Conservation (phyloP, 2,797 vertebrate genomes). For the Xerus rutilus region DNA sequence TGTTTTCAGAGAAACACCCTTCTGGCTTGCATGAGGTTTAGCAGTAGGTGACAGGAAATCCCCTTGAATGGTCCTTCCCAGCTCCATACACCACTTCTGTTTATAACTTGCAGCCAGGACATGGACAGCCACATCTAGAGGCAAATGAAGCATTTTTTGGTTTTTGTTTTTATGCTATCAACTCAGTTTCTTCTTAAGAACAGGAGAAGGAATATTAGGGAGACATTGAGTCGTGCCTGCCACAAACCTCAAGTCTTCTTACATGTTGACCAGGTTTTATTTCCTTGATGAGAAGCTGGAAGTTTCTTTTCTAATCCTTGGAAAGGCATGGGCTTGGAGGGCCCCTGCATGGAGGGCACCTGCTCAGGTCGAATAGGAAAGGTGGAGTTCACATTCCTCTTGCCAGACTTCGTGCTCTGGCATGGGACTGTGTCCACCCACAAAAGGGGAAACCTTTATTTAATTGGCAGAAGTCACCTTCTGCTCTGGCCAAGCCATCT, state of each 20-base stretch:
- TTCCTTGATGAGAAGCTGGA: not conserved
- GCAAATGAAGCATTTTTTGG: not conserved
- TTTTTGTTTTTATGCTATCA: not conserved
- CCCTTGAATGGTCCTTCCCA: not conserved
- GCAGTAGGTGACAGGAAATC: not conserved
- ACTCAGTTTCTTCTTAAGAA: not conserved
- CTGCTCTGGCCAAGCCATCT: not conserved
- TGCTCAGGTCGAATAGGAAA: not conserved
- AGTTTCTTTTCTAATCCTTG: not conserved
- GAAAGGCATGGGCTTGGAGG: not conserved
- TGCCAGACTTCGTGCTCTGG: not conserved
- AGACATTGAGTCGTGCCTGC: not conserved
- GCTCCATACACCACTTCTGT: not conserved
- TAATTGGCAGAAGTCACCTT: not conserved
- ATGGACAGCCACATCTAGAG: not conserved
- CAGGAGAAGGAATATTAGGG: not conserved
- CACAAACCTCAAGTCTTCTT: not conserved
- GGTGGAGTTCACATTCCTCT: not conserved
- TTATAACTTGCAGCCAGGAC: not conserved
- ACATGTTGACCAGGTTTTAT: not conserved
- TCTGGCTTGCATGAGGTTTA: not conserved
- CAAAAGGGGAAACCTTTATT: not conserved
- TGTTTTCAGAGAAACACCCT: not conserved
- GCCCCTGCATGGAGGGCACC: not conserved
- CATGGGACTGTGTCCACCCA: not conserved